phyloP scores from a whole-genome alignment of 2,888 invertebrate genomes.

The Eulithis testata region DNA sequence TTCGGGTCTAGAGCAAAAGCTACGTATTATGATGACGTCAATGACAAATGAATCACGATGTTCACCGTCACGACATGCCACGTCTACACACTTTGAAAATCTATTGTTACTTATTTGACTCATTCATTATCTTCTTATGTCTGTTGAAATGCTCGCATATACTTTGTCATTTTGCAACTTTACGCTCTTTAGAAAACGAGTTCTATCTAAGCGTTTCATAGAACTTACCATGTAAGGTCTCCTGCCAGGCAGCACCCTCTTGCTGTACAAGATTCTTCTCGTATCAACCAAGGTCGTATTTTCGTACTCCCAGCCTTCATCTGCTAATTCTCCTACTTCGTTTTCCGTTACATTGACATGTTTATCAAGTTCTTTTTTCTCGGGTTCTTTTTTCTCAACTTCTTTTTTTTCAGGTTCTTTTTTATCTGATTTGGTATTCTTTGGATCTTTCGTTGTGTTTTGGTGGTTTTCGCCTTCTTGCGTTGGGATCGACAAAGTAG shows the following conservation, averaged over 20 bases:
- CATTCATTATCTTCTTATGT: too few relatives aligned
- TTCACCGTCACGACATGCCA: too few relatives aligned
- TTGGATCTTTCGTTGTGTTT: constrained; percentile 15
- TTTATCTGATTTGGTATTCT: constrained; percentile 6
- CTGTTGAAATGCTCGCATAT: too few relatives aligned
- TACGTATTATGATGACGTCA: background rate
- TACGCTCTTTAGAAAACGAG: too few relatives aligned
- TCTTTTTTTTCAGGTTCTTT: constrained; percentile 27
- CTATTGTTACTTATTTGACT: too few relatives aligned
- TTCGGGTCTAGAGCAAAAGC: background rate
- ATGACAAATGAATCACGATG: background rate
- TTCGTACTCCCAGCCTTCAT: constrained; percentile 72
- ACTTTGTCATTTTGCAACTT: too few relatives aligned
- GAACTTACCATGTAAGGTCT: constrained; percentile 73
- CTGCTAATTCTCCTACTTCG: constrained; percentile 55
- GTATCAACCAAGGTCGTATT: constrained; percentile 67
- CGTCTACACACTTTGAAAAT: too few relatives aligned
- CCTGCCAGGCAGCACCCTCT: constrained; percentile 58
- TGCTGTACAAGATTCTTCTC: constrained; percentile 73
- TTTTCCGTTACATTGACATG: constrained; percentile 38
- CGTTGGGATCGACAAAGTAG: constrained; percentile 26
- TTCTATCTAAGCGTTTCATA: background rate
- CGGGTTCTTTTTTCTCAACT: constrained; percentile 15
- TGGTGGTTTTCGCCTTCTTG: background rate
- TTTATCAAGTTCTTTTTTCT: constrained; percentile 25